Evolutionary conservation across 2,797 vertebrate genomes (phyloP).

Genomic region (Rhinogobio ventralis): DNA sequence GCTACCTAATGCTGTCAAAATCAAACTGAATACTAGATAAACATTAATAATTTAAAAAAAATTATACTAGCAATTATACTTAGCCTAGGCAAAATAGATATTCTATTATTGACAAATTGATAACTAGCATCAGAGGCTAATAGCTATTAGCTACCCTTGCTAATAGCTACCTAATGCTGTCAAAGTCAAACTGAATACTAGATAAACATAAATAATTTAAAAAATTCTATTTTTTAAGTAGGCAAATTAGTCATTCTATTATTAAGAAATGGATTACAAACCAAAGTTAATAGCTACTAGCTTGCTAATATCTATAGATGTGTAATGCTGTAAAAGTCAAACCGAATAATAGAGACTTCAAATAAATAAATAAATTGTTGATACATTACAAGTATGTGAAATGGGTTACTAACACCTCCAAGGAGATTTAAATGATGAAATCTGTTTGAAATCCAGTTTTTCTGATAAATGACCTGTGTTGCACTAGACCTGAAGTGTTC

Average conservation of each 20-base stretch:
- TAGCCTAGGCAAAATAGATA: no score
- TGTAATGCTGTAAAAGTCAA: background rate
- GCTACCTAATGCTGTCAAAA: no score
- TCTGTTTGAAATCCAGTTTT: background rate
- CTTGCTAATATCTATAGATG: background rate
- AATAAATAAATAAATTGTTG: background rate
- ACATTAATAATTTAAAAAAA: no score
- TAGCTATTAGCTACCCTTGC: background rate
- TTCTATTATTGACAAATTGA: background rate
- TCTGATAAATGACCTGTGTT: constrained; percentile 24
- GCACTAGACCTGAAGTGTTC: constrained; percentile 1
- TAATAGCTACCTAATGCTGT: background rate
- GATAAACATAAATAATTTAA: background rate
- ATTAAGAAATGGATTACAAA: background rate
- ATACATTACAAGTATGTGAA: constrained; percentile 6
- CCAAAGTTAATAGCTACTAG: background rate
- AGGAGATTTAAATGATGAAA: constrained; percentile 12
- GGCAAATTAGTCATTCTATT: background rate
- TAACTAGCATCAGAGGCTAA: background rate
- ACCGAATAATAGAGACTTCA: background rate
- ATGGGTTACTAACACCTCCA: background rate
- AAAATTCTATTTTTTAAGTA: background rate
- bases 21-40: no score
- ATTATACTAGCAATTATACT: no score
- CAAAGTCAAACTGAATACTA: background rate